Conservation (phyloP, 2,797 vertebrate species). For the Myotis planiceps region DNA sequence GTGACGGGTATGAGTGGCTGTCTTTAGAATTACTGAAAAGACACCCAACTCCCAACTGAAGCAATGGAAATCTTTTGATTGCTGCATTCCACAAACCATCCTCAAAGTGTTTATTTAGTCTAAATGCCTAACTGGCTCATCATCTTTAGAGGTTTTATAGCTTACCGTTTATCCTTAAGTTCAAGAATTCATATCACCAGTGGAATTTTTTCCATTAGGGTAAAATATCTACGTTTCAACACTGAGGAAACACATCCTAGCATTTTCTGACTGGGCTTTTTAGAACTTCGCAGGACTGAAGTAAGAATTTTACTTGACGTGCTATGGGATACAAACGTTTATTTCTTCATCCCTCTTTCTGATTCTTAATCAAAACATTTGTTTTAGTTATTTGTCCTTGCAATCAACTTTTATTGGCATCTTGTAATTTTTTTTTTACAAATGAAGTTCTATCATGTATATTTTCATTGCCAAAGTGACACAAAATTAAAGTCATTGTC, state of each 20-base stretch:
- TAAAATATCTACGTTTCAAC: slow-evolving; percentile 56
- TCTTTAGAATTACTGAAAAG: slow-evolving; percentile 56
- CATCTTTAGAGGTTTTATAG: slow-evolving; percentile 62
- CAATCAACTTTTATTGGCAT: slow-evolving; percentile 17
- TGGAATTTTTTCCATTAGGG: slow-evolving; percentile 57
- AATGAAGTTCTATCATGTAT: neutral
- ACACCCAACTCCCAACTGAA: slow-evolving; percentile 48
- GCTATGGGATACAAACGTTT: neutral
- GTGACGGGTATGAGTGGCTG: slow-evolving; percentile 34
- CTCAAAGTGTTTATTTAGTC: slow-evolving; percentile 71
- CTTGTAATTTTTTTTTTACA: neutral
- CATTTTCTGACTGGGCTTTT: neutral
- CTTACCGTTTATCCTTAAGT: slow-evolving; percentile 56
- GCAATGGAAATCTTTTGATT: slow-evolving; percentile 42
- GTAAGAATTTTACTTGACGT: neutral
- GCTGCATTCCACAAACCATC: slow-evolving; percentile 38
- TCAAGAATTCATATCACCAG: slow-evolving; percentile 59
- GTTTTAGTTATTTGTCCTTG: neutral
- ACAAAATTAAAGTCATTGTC: neutral
- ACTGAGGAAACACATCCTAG: slow-evolving; percentile 25
- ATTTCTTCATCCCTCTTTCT: neutral
- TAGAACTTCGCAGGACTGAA: slow-evolving; percentile 10
- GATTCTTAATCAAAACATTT: neutral
- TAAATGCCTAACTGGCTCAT: slow-evolving; percentile 55
- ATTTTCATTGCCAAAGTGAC: neutral